Conservation (phyloP, 2,888 invertebrate species). For the Drosophila fungiperda region DNA sequence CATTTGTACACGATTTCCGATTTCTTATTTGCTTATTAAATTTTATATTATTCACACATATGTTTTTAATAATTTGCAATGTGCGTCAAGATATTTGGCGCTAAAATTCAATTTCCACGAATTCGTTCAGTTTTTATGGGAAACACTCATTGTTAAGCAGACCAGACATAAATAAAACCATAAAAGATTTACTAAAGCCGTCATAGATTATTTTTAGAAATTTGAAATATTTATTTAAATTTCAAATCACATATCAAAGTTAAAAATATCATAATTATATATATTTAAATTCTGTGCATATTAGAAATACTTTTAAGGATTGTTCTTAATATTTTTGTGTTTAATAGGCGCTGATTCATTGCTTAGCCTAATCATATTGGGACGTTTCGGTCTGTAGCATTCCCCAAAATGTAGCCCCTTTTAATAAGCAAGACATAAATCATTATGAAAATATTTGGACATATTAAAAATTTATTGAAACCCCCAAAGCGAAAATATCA, state of each 20-base stretch:
- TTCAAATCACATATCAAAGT: not conserved
- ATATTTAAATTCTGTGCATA: not conserved
- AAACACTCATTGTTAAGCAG: slow-evolving; percentile 11
- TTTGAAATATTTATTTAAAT: not conserved
- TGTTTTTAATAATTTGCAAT: slow-evolving; percentile 3
- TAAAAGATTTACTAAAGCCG: not conserved
- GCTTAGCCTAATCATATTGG: slow-evolving; percentile 1
- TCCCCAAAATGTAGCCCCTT: slow-evolving; percentile 6
- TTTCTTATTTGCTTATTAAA: slow-evolving; percentile 8
- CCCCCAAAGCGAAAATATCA: slow-evolving; percentile 31
- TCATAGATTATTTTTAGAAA: not conserved
- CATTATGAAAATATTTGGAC: slow-evolving; percentile 52
- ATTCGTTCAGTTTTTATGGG: slow-evolving; percentile 25
- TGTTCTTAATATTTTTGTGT: not conserved
- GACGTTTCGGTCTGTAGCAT: not conserved
- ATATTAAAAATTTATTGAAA: slow-evolving; percentile 41
- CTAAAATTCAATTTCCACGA: slow-evolving; percentile 25
- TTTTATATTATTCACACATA: not conserved
- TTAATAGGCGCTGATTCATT: slow-evolving; percentile 7
- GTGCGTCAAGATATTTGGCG: slow-evolving; percentile 12
- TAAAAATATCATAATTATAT: not conserved
- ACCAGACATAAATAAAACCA: not conserved
- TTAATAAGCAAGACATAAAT: slow-evolving; percentile 46
- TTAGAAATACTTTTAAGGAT: not conserved
- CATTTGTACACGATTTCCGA: slow-evolving; percentile 10